phyloP scores from a whole-genome alignment of 2,797 vertebrate species.

The Argya squamiceps region DNA sequence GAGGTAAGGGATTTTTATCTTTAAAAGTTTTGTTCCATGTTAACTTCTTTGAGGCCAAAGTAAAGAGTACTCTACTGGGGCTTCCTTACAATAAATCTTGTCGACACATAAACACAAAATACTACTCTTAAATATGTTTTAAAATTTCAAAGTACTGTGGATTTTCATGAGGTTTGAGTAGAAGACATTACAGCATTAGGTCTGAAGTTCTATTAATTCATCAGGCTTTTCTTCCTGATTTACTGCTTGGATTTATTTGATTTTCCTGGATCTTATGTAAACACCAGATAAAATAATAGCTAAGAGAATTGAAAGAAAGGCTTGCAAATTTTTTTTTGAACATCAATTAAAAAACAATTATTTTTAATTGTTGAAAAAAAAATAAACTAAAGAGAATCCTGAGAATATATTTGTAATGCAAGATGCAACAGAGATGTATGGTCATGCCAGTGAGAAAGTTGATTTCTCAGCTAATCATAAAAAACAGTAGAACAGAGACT shows the following conservation, averaged over 20 bases:
- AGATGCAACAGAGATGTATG: neutral
- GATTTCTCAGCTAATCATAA: neutral
- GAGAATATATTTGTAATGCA: neutral
- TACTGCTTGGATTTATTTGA: neutral
- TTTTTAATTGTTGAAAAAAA: neutral
- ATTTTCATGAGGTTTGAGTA: neutral
- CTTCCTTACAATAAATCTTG: neutral
- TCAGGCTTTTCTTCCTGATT: neutral
- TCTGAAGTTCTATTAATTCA: neutral
- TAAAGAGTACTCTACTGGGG: neutral
- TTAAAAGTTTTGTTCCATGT: neutral
- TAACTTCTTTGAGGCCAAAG: neutral
- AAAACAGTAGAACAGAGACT: neutral
- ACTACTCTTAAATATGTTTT: neutral
- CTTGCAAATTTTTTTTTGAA: neutral
- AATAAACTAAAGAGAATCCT: neutral
- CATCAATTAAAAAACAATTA: fast-evolving
- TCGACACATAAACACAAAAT: neutral
- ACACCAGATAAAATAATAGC: neutral
- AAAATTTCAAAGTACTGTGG: neutral
- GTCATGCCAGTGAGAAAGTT: neutral
- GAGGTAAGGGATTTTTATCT: conserved; percentile 84
- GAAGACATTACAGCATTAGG: neutral
- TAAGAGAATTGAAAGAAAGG: neutral
- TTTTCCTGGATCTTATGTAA: neutral